These are phyloP conservation scores for Bhutanitis thaidina DNA, from an alignment of 2,888 invertebrate species.

Conservation along the genomic window DNA sequence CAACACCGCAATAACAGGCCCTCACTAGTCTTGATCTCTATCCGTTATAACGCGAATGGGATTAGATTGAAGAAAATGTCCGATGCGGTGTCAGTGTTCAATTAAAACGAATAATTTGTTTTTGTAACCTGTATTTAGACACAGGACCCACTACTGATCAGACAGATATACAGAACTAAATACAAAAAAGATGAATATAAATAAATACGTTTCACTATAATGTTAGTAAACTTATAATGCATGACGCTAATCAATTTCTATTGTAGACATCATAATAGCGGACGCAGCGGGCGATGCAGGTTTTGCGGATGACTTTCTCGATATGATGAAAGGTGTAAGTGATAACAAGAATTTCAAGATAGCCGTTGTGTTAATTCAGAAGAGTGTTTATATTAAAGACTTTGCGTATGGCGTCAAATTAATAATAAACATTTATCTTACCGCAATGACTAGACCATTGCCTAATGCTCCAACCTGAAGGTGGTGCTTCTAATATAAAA, in stretches of 20 bases:
- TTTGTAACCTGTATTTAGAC: too few species aligned
- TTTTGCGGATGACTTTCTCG: conserved; percentile 56
- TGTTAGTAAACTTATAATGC: not conserved
- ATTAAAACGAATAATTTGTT: too few species aligned
- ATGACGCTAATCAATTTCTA: conserved; percentile 5
- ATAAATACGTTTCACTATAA: too few species aligned
- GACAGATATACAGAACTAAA: too few species aligned
- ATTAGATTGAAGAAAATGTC: too few species aligned
- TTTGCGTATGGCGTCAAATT: not conserved
- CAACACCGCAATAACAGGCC: too few species aligned
- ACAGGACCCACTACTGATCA: too few species aligned
- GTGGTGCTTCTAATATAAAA: conserved; percentile 36
- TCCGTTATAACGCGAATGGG: too few species aligned
- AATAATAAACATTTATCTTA: not conserved
- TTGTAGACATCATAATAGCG: conserved; percentile 37
- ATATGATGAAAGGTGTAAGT: conserved; percentile 62
- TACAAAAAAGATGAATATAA: too few species aligned
- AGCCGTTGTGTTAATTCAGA: not conserved
- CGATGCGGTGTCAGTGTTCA: too few species aligned
- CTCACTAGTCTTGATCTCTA: too few species aligned
- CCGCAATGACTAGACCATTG: not conserved
- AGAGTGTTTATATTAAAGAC: conserved; percentile 8
- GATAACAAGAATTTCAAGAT: not conserved
- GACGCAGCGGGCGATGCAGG: conserved; percentile 39
- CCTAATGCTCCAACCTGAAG: conserved; percentile 27